Evolutionary conservation across 2,888 invertebrate species (phyloP), one percentile per base, ranked within the genome.

Genomic region (Panzeria rudis): DNA sequence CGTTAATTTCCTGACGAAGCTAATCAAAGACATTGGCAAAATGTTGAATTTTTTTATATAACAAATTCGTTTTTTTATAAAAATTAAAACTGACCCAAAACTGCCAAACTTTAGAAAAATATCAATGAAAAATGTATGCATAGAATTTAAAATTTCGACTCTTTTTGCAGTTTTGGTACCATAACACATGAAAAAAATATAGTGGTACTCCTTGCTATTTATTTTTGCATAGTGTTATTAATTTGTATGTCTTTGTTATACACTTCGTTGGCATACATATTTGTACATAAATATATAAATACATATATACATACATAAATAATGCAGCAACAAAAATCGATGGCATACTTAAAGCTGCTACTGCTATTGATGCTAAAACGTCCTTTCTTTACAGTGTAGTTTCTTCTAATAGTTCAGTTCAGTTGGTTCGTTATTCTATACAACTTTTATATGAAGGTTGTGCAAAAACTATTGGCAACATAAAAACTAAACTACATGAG

Each of bases 281-380:
- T 29, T 29, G 29, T 5, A 2, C 29, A 76, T 41, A 38, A 41
- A 32, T 69, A 44, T 8, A 25, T 8, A 44, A 15, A 20, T 23
- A 41, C 56, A 29, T 17, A 35, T 23, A 23, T 17, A 23, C 13
- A 50, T 38, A 35, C 8, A 52, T 35, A 71, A 54, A 72, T 62
- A 47, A 56, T 66, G 20, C 35, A 62, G 76, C 50, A 69, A 69
- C 47, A 82, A 81, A 80, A 85, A 85, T 85, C 84, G 81, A 85
- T 85, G 77, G 62, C 84, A 85, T 32, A 78, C 72, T 73, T 85
- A 69, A 20, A 56, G 66, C 73, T 64, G 54, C 59, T 52, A n/a
- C 56, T 56, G 41, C 50, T 32, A 35, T n/a, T 35, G 25, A 23
- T 72, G 47, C 66, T 54, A 38, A 41, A 56, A 69, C 41, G 3